Evolutionary conservation across 2,888 invertebrate genomes (phyloP).

Genomic region (Smittia aterrima): DNA sequence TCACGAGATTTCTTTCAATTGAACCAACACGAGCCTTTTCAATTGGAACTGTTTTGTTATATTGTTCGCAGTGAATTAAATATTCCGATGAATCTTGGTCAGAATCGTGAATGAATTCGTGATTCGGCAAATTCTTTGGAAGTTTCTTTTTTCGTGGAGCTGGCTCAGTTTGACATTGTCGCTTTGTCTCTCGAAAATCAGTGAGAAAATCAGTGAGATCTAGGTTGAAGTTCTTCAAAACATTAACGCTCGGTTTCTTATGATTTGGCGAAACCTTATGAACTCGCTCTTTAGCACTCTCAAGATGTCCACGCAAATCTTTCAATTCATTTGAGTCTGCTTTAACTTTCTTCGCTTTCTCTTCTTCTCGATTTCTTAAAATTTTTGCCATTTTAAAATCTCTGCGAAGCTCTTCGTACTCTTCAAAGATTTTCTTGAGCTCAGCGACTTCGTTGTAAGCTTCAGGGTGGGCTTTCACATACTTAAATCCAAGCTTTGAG

Average conservation of each 20-base stretch:
- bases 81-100: slow-evolving; percentile 19
- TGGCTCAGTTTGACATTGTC: background rate
- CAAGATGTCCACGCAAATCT: too few species aligned
- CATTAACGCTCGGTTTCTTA: background rate
- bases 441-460: background rate
- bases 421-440: background rate
- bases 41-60: background rate
- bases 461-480: background rate
- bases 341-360: background rate
- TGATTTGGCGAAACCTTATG: too few species aligned
- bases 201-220: background rate
- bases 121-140: background rate
- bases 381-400: background rate
- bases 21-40: background rate
- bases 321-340: background rate
- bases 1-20: background rate
- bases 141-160: background rate
- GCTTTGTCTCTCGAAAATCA: background rate
- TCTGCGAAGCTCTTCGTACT: background rate
- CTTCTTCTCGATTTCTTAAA: background rate
- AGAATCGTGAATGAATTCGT: background rate
- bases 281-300: too few species aligned
- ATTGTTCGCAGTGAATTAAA: background rate
- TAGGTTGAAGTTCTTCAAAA: background rate
- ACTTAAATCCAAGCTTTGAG: background rate